Base-by-base conservation (phyloP, 2,113 vertebrate species). In the Rissa tridactyla region DNA sequence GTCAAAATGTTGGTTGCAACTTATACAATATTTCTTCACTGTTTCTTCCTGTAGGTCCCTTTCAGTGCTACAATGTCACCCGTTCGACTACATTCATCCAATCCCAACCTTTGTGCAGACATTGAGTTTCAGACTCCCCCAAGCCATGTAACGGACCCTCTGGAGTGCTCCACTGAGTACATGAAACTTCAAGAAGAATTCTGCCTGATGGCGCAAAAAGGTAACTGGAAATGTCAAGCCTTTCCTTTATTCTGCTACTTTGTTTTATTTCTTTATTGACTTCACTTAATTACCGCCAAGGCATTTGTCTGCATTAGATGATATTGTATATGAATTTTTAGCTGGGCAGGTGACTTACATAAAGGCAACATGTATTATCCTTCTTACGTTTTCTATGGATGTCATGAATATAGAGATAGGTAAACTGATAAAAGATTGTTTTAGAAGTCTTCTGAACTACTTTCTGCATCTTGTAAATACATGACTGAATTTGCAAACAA, bases 181-280 rank as follows among this genome's bases (percentile, higher is more conserved):
- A 99, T 99, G 95, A 99, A 99, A 96, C 99, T 99, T 84, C 99
- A 99, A 92, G 99, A 99, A 97, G 99, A 99, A 93, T 99, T 99
- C 97, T 99, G 99, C 97, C 97, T 99, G 77, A 99, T 99, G 71
- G 99, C 99, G 44, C 99, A 99, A 98, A 99, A 99, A 99, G 99
- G 99, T 99, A 98, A 73, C 29, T 61, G 42, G 12, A 34, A 17
- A 60, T 46, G 20, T 61, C 13, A 52, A 86, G 32, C 4, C 7
- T 79, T 79, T 64, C 49, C 36, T 46, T 66, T 57, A 29, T 21
- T 73, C 51, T 15, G 16, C 21, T 82, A 40, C 61, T 82, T 16
- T 69, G 32, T 55, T 68, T 15, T 68, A 58, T 62, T 92, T 92
- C 10, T 68, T 89, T 88, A 47, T 65, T 90, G 27, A 16, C 29